Conservation (phyloP, 2,113 vertebrate genomes). For the Alethe castanea region DNA sequence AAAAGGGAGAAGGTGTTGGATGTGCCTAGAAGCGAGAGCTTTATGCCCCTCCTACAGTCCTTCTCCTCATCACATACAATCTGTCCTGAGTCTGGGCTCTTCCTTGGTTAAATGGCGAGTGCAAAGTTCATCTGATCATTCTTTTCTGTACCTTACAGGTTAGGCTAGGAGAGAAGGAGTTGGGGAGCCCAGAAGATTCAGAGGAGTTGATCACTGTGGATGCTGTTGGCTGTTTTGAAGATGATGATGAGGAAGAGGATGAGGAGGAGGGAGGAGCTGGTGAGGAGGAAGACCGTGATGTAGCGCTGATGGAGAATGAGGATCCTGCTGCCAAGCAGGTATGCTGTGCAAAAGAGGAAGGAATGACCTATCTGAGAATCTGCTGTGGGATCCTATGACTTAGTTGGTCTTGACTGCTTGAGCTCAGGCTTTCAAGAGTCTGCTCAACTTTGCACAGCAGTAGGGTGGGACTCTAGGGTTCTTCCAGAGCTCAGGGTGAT, state of each 20-base stretch:
- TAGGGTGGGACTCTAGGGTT: neutral
- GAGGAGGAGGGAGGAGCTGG: conserved; percentile 75
- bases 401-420: neutral
- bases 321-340: conserved; percentile 57
- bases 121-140: neutral
- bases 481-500: neutral
- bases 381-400: neutral
- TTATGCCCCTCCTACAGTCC: neutral
- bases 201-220: conserved; percentile 88
- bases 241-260: conserved; percentile 79
- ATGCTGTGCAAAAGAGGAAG: neutral
- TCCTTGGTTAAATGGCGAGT: neutral
- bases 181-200: conserved; percentile 76
- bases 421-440: neutral
- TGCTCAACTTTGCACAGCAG: neutral
- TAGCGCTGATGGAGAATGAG: conserved; percentile 28
- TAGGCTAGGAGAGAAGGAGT: conserved; percentile 74
- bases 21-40: neutral
- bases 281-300: conserved; percentile 58
- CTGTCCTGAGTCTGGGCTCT: neutral
- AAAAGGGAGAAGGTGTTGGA: neutral
- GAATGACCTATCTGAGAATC: neutral
- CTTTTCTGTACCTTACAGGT: conserved; percentile 44
- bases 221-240: conserved; percentile 85
- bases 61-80: neutral